Evolutionary conservation across 2,888 invertebrate species (phyloP).

Genomic region (Heliconius cydno): DNA sequence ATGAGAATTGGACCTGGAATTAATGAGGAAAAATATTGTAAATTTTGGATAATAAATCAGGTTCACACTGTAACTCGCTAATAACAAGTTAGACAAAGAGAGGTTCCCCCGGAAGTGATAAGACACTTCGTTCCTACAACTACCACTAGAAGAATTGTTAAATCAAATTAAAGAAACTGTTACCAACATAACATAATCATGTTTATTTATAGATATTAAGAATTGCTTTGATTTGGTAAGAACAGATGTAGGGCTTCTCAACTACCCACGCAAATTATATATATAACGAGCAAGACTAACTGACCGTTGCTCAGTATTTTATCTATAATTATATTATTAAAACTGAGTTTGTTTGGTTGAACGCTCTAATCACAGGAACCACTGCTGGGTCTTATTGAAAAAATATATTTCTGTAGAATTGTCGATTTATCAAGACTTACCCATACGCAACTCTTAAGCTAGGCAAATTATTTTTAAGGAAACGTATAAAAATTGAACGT

Average conservation of each 20-base stretch:
- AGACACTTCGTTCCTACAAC: not conserved
- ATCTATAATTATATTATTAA: not conserved
- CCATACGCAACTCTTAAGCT: too few species aligned
- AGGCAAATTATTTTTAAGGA: too few species aligned
- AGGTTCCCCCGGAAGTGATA: not conserved
- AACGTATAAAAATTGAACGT: too few species aligned
- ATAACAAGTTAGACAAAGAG: too few species aligned
- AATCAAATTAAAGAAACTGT: too few species aligned
- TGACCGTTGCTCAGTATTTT: not conserved
- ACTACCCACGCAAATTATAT: not conserved
- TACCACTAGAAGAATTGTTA: too few species aligned
- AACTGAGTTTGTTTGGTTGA: too few species aligned
- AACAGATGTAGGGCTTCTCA: slow-evolving; percentile 11
- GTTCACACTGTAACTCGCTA: not conserved
- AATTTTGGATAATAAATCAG: not conserved
- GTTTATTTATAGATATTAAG: not conserved
- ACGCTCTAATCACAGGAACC: too few species aligned
- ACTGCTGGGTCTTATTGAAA: too few species aligned
- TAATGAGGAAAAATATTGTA: not conserved
- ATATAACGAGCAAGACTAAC: not conserved
- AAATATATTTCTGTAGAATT: too few species aligned
- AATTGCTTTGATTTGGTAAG: not conserved
- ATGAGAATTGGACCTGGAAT: slow-evolving; percentile 83
- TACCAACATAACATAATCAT: not conserved
- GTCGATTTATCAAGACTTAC: too few species aligned